Percentiles rank a stretch among this genome's conserved stretches.
Evolutionary conservation across 2,888 invertebrate genomes (phyloP).

Genomic region (Lutraria lutraria): DNA sequence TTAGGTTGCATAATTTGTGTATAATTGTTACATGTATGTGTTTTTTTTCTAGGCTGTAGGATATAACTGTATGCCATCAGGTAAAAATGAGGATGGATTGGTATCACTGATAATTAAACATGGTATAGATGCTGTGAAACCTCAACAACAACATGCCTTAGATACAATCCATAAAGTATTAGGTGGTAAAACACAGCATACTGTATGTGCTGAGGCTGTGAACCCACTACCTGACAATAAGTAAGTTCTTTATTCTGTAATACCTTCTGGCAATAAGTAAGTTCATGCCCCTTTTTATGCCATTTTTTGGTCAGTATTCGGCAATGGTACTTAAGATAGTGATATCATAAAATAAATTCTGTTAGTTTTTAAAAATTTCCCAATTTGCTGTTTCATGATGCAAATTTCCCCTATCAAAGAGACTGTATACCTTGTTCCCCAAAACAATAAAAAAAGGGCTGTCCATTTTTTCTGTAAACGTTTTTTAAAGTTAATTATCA

Average conservation of each 20-base stretch:
- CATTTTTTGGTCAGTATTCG: too few relatives aligned
- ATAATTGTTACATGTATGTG: background rate
- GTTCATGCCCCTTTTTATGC: too few relatives aligned
- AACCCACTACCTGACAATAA: constrained; percentile 93
- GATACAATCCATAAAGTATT: constrained; percentile 87
- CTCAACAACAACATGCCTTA: constrained; percentile 90
- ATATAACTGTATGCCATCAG: constrained; percentile 94
- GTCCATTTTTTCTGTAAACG: too few relatives aligned
- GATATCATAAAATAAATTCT: too few relatives aligned
- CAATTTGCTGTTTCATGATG: too few relatives aligned
- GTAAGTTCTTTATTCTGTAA: constrained; percentile 70
- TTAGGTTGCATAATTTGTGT: background rate
- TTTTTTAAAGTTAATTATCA: too few relatives aligned
- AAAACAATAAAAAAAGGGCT: too few relatives aligned
- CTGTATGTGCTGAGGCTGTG: constrained; percentile 92
- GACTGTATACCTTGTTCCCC: too few relatives aligned
- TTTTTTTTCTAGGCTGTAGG: constrained; percentile 90
- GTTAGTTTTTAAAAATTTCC: too few relatives aligned
- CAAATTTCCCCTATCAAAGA: too few relatives aligned
- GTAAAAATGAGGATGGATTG: constrained; percentile 96
- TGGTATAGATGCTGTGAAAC: constrained; percentile 92
- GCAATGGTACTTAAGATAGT: too few relatives aligned
- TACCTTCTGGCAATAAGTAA: background rate
- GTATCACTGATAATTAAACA: constrained; percentile 95
- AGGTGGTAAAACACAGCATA: constrained; percentile 94